These are phyloP conservation scores for Empidonax traillii DNA, from an alignment of 2,113 vertebrate genomes.

Conservation along the genomic window DNA sequence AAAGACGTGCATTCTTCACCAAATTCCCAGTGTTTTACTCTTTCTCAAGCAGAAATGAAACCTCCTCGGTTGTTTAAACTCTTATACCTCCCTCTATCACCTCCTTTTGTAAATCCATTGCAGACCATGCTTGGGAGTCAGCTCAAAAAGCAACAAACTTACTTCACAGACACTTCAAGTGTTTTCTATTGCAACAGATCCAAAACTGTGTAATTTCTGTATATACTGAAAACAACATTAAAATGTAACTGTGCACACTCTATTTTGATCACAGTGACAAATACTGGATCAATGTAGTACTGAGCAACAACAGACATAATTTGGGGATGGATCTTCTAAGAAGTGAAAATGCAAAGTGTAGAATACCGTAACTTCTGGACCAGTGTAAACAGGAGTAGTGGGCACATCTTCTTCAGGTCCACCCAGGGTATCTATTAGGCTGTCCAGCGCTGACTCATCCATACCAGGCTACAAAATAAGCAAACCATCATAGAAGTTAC, in stretches of 20 bases:
- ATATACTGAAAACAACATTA: background rate
- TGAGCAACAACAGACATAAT: background rate
- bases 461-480: slow-evolving; percentile 59
- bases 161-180: background rate
- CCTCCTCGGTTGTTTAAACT: background rate
- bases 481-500: background rate
- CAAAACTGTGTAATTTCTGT: background rate
- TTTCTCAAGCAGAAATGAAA: background rate
- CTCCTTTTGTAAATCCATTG: background rate
- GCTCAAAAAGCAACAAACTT: background rate
- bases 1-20: background rate
- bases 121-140: background rate
- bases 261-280: background rate
- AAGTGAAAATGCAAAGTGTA: background rate
- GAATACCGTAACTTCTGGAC: slow-evolving; percentile 69
- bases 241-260: background rate
- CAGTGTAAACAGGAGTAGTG: slow-evolving; percentile 62
- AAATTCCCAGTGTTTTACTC: background rate
- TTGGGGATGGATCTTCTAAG: background rate
- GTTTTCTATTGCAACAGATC: background rate
- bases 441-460: slow-evolving; percentile 72
- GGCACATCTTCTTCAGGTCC: slow-evolving; percentile 56
- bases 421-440: slow-evolving; percentile 72
- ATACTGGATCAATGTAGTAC: background rate
- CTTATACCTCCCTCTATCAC: background rate